These are phyloP conservation scores for Manis javanica DNA, from an alignment of 2,797 vertebrate species.

Conservation along the genomic window DNA sequence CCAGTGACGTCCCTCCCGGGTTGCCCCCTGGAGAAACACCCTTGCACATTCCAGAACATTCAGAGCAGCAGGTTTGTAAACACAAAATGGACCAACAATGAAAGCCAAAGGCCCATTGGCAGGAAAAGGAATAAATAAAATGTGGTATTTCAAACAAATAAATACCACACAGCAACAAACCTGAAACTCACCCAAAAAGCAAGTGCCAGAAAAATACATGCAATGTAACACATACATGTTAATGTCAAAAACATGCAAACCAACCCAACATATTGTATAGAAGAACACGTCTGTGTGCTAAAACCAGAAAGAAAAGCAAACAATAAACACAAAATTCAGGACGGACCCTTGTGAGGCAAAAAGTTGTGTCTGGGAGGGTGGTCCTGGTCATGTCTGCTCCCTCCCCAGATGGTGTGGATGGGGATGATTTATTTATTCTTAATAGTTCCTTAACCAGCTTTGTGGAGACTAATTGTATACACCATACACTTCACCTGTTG, in stretches of 20 bases:
- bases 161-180: not conserved
- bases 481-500: not conserved
- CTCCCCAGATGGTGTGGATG: not conserved
- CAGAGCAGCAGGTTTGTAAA: not conserved
- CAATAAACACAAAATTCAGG: not conserved
- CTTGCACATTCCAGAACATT: not conserved
- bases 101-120: not conserved
- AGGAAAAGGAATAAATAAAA: not conserved
- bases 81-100: not conserved
- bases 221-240: rapidly evolving
- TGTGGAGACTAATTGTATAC: not conserved
- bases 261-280: not conserved
- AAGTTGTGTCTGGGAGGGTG: not conserved
- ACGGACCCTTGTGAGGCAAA: rapidly evolving
- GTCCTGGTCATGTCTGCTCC: not conserved
- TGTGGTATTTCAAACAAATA: not conserved
- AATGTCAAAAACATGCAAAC: not conserved
- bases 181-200: not conserved
- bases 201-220: not conserved
- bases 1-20: not conserved
- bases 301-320: not conserved
- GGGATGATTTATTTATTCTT: not conserved
- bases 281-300: not conserved
- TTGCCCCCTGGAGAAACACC: not conserved
- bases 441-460: not conserved